Percentiles rank a stretch among this genome's conserved stretches.
Conservation (phyloP, 1,140 invertebrate species). For the Daktulosphaira vitifoliae region DNA sequence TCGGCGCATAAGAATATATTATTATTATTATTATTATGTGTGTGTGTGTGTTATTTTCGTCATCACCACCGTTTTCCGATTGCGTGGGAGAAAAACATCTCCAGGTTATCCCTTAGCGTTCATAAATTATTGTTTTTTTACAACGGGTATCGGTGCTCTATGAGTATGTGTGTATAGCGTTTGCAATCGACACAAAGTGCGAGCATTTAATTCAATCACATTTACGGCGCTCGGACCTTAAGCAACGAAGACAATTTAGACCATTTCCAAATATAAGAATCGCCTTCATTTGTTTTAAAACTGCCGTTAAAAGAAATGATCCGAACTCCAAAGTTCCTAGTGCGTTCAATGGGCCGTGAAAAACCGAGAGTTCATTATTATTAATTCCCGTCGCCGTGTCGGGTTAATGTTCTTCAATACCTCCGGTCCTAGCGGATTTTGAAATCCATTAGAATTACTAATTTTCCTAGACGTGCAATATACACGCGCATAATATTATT, state of each 20-base stretch:
- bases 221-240: slow-evolving; percentile 18
- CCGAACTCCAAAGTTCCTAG: too few relatives aligned
- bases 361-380: neutral
- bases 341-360: slow-evolving; percentile 20
- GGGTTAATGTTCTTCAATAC: neutral
- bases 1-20: neutral
- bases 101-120: neutral
- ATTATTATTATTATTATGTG: slow-evolving; percentile 19
- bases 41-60: neutral
- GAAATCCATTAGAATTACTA: slow-evolving; percentile 4
- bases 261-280: slow-evolving; percentile 9
- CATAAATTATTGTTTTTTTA: slow-evolving; percentile 5
- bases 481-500: too few relatives aligned
- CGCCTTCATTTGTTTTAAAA: slow-evolving; percentile 16
- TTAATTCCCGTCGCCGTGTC: neutral
- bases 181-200: slow-evolving; percentile 23
- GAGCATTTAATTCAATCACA: slow-evolving; percentile 16
- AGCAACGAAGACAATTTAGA: neutral
- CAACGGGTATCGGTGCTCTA: neutral
- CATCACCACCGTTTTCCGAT: neutral
- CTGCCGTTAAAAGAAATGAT: neutral
- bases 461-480: neutral
- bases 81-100: slow-evolving; percentile 24
- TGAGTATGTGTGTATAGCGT: too few relatives aligned
- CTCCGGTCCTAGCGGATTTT: neutral